Base-by-base conservation (phyloP, 1,140 invertebrate species). In the Eumeta japonica region DNA sequence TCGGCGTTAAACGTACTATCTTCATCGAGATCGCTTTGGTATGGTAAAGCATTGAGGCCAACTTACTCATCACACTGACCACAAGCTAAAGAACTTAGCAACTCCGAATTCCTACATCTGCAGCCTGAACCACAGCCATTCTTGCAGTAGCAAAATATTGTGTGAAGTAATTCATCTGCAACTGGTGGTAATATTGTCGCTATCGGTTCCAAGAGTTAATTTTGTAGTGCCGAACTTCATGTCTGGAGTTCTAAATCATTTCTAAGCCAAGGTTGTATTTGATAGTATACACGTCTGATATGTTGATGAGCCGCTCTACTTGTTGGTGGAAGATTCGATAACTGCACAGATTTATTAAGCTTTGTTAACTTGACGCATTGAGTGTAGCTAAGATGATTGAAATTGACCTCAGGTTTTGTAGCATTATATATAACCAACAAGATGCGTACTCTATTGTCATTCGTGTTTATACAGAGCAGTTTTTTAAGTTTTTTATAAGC, bases 231-330 rank as follows among this genome's bases (percentile, higher is more conserved):
- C 64, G 55, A 70, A 24, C 52, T 55, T 58, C 60, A 74, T 45
- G 49, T 46, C 46, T 61, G 43, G 27, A 64, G 63, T 46, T 61
- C 42, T 40, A 68, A 47, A 30, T 68, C 36, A 17, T 64, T 45
- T 32, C 58, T 58, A 52, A 63, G 39, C 62, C 68, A 72, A 27
- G 48, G 54, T 55, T 72, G 62, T 49, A 75, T 43, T 43, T 74
- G 57, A 35, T 63, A 67, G 35, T 71, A 74, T 5, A 70, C 62
- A 43, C 66, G 50, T 32, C 59, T 56, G 31, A 59, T 29, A 50
- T 67, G 58, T 55, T 71, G 56, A 44, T 43, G 50, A 46, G 53
- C 59, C 43, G 50, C 55, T 54, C 37, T 44, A 53, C 39, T 50
- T 45, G 56, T 55, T 50, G 52, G 44, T 47, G 50, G 49, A 54